Percentiles rank a stretch among this genome's conserved stretches.
These are phyloP conservation scores for Aphrocallistes beatrix DNA, from an alignment of 37 sponge, comb jelly and placozoan genomes.

Conservation along the genomic window DNA sequence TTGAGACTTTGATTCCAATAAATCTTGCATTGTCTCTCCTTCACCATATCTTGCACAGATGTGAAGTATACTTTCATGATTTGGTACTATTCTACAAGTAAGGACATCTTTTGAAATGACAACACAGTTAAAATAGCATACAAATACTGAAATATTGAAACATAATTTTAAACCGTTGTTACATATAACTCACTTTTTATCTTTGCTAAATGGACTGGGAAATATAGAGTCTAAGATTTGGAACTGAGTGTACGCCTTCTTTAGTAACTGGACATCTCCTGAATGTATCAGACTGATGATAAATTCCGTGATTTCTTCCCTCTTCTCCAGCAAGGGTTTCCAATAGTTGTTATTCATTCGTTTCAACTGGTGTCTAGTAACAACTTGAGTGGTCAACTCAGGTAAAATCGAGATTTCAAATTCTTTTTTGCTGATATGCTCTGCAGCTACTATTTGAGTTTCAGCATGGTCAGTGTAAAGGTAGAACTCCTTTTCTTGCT, in stretches of 20 bases:
- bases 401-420: background rate
- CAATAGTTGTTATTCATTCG: background rate
- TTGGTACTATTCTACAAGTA: background rate
- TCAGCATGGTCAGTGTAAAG: background rate
- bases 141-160: no score
- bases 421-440: background rate
- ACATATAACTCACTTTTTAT: constrained; percentile 17
- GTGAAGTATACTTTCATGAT: background rate
- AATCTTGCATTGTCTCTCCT: background rate
- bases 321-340: background rate
- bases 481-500: background rate
- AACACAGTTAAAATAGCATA: no score
- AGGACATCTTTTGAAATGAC: no score
- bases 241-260: background rate
- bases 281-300: background rate
- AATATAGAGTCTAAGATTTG: background rate
- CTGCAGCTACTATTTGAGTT: background rate
- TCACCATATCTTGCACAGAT: background rate
- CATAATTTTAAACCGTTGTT: no score
- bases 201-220: background rate
- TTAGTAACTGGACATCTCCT: background rate
- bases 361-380: background rate
- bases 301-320: background rate
- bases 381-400: background rate
- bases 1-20: background rate